phyloP scores from a whole-genome alignment of 1,140 invertebrate species.

The Helicoverpa armigera region DNA sequence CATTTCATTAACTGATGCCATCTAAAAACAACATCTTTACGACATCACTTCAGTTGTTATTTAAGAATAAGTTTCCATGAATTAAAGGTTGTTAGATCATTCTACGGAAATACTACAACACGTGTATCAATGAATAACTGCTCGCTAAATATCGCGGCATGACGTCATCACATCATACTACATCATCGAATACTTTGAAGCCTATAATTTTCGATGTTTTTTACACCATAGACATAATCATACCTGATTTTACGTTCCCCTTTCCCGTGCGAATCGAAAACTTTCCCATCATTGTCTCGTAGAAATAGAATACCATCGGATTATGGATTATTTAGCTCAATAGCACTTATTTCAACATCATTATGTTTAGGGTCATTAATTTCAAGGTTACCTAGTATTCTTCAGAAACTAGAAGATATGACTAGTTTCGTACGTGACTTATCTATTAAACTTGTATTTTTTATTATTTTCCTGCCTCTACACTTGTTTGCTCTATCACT shows the following conservation, averaged over 20 bases:
- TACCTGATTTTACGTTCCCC: not conserved
- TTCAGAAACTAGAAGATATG: constrained; percentile 4
- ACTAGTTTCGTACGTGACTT: constrained; percentile 10
- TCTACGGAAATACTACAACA: constrained; percentile 30
- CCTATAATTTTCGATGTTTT: constrained; percentile 22
- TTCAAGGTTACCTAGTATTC: constrained; percentile 16
- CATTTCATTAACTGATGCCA: not conserved
- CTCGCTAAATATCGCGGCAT: not conserved
- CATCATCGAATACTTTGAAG: not conserved
- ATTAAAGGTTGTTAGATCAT: constrained; percentile 31
- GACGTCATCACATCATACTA: not conserved
- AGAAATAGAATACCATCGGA: constrained; percentile 22
- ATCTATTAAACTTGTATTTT: constrained; percentile 4
- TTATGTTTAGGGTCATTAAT: not conserved
- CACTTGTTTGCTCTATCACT: not conserved
- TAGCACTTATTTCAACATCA: not conserved
- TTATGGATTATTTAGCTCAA: not conserved
- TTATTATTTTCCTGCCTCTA: constrained; percentile 16
- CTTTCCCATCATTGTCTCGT: constrained; percentile 22
- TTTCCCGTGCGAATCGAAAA: constrained; percentile 22
- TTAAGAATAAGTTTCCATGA: constrained; percentile 16
- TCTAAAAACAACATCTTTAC: not conserved
- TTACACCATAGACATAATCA: constrained; percentile 18
- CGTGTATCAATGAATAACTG: constrained; percentile 11
- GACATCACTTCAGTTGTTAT: not conserved